These are phyloP conservation scores for Rhincodon typus DNA, from an alignment of 2,797 vertebrate species.

Conservation along the genomic window DNA sequence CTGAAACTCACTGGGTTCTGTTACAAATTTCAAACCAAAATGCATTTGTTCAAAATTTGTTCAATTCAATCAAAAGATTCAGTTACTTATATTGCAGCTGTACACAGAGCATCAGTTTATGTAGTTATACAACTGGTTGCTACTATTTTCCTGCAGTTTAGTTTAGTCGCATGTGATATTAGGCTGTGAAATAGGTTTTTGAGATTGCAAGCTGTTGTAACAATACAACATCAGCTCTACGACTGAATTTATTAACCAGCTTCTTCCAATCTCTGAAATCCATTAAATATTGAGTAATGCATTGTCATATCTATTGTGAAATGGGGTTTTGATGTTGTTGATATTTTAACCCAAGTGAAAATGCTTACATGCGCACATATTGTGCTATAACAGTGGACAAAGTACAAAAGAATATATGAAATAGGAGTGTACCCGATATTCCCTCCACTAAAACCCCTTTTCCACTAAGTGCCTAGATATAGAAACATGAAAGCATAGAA, in stretches of 20 bases:
- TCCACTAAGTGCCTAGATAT: too few species aligned
- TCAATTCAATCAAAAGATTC: background rate
- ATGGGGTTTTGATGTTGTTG: background rate
- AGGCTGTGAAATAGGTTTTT: background rate
- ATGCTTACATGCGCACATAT: background rate
- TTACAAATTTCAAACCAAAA: background rate
- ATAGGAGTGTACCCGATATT: background rate
- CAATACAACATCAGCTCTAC: background rate
- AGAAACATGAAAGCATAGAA: too few species aligned
- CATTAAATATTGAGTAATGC: background rate
- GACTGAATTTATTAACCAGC: background rate
- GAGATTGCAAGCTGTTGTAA: background rate
- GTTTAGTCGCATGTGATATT: background rate
- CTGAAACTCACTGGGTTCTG: background rate
- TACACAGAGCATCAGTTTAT: background rate
- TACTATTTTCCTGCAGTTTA: background rate
- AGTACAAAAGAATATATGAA: background rate
- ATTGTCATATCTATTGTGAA: background rate
- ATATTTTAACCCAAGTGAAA: background rate
- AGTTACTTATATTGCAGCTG: background rate
- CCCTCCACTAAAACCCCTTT: too few species aligned
- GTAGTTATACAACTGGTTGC: background rate
- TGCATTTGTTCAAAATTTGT: background rate
- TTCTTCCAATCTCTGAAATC: background rate
- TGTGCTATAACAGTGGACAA: background rate